Conservation (phyloP, 2,888 invertebrate species). For the Lasioglossum lativentre region DNA sequence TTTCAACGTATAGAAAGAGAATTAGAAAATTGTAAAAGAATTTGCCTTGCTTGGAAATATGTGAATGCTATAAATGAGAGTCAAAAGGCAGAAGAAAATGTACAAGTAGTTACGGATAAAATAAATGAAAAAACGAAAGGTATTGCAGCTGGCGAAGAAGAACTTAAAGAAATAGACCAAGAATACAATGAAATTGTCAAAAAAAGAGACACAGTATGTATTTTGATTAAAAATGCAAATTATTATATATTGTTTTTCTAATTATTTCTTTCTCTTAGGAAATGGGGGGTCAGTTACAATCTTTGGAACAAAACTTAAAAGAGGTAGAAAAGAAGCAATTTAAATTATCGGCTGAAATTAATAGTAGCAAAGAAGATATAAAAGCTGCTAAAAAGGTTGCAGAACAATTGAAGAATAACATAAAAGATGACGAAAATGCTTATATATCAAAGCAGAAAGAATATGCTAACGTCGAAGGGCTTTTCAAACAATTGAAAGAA, state of each 20-base stretch:
- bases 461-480: slow-evolving; percentile 87
- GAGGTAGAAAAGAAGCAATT: slow-evolving; percentile 89
- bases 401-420: slow-evolving; percentile 88
- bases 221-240: neutral
- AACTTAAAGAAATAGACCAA: slow-evolving; percentile 86
- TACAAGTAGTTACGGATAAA: slow-evolving; percentile 86
- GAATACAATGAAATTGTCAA: slow-evolving; percentile 88
- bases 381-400: slow-evolving; percentile 89
- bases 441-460: slow-evolving; percentile 87
- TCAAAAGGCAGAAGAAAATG: slow-evolving; percentile 86
- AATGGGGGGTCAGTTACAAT: slow-evolving; percentile 88
- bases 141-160: slow-evolving; percentile 86
- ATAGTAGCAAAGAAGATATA: slow-evolving; percentile 88
- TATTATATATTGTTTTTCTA: slow-evolving; percentile 12
- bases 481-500: slow-evolving; percentile 89
- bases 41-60: slow-evolving; percentile 91
- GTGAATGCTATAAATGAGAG: slow-evolving; percentile 86
- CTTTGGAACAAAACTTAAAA: slow-evolving; percentile 88
- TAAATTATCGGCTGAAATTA: slow-evolving; percentile 87
- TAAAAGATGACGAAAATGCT: slow-evolving; percentile 89
- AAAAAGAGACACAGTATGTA: slow-evolving; percentile 88
- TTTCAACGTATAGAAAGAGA: slow-evolving; percentile 95
- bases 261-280: slow-evolving; percentile 85
- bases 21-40: slow-evolving; percentile 91
- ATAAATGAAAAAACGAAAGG: slow-evolving; percentile 86